phyloP scores from a whole-genome alignment of 92 coral and sea anemone species.

The Actinostola sp. region DNA sequence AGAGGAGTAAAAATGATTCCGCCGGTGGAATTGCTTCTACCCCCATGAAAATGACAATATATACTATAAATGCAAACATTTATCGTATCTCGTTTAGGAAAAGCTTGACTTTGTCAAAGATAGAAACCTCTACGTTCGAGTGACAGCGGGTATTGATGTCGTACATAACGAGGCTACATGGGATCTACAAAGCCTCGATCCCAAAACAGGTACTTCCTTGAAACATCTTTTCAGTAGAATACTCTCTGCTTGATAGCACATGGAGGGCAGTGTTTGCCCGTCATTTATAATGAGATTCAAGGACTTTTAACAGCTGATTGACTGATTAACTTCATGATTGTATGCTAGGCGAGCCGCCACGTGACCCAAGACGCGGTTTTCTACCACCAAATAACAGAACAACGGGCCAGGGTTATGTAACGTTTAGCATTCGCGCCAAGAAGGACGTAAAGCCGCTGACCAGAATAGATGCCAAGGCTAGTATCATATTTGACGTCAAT shows the following conservation, averaged over 20 bases:
- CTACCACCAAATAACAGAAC: constrained; percentile 86
- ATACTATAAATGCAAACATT: background rate
- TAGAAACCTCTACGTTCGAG: constrained; percentile 57
- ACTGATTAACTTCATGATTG: background rate
- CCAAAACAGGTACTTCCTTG: constrained; percentile 64
- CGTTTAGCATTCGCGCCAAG: constrained; percentile 56
- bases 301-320: background rate
- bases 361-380: constrained; percentile 73
- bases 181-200: constrained; percentile 78
- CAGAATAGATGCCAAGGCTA: constrained; percentile 77
- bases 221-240: background rate
- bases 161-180: constrained; percentile 66
- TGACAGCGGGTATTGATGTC: constrained; percentile 66
- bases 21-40: too few relatives aligned
- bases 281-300: background rate
- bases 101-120: constrained; percentile 49
- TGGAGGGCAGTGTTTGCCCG: too few relatives aligned
- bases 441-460: constrained; percentile 48
- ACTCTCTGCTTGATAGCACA: too few relatives aligned
- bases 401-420: constrained; percentile 77
- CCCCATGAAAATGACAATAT: too few relatives aligned
- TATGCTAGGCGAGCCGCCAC: constrained; percentile 61
- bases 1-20: too few relatives aligned
- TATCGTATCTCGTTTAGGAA: constrained; percentile 43
- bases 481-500: constrained; percentile 74